phyloP scores from a whole-genome alignment of 53 echinoderm and acorn worm species.

The Pentamera pediparva region DNA sequence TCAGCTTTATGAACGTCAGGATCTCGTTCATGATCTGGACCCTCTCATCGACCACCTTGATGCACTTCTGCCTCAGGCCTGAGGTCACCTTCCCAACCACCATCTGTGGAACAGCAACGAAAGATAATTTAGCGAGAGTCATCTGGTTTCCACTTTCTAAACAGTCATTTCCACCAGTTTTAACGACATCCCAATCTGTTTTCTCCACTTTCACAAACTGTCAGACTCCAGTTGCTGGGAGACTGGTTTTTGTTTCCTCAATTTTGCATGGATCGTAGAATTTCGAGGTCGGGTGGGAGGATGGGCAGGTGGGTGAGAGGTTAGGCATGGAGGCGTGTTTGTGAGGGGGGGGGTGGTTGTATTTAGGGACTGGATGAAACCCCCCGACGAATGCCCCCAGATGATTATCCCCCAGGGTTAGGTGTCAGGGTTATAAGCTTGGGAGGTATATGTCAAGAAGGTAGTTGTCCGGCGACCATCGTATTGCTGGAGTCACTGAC shows the following conservation, averaged over 20 bases:
- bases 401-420: no score
- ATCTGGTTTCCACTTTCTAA: no score
- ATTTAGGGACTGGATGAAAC: no score
- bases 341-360: neutral
- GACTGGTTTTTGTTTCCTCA: neutral
- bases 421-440: no score
- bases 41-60: constrained; percentile 48
- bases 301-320: neutral
- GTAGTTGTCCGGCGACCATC: no score
- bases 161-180: no score
- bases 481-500: neutral
- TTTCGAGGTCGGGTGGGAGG: neutral
- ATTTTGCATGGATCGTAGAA: neutral
- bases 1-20: constrained; percentile 57
- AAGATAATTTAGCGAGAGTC: neutral
- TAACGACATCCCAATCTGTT: no score
- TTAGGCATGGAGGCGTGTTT: neutral
- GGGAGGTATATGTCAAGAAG: no score
- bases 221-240: no score
- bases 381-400: no score
- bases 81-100: constrained; percentile 50
- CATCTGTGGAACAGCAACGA: constrained; percentile 21
- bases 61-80: constrained; percentile 30
- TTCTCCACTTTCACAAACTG: no score
- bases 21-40: constrained; percentile 73